These are phyloP conservation scores for Ashinkailepas kermadecensis DNA, from an alignment of 2,888 invertebrate species.

Conservation along the genomic window DNA sequence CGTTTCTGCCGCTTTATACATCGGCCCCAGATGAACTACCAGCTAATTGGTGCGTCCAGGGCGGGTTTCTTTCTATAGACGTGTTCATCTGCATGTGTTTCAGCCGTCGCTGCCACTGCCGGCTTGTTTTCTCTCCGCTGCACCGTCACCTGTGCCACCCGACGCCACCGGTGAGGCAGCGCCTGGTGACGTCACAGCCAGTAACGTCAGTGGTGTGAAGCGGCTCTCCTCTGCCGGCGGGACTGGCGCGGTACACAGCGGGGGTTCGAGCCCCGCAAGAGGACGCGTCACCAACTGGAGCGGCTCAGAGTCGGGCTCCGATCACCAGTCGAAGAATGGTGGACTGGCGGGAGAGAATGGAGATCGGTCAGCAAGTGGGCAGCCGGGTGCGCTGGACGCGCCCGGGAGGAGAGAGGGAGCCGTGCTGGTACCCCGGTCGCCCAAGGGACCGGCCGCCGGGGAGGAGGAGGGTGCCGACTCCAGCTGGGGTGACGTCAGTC, in stretches of 20 bases:
- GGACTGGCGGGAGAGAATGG: too few relatives aligned
- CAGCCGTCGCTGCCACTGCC: conserved; percentile 1
- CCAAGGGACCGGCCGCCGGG: not conserved
- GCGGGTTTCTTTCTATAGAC: too few relatives aligned
- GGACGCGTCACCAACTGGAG: not conserved
- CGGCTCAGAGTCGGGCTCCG: not conserved
- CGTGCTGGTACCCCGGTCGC: too few relatives aligned
- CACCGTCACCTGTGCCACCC: not conserved
- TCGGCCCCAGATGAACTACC: too few relatives aligned
- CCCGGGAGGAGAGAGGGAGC: too few relatives aligned
- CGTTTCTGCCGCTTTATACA: too few relatives aligned
- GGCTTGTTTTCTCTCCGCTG: not conserved
- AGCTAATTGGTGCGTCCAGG: too few relatives aligned
- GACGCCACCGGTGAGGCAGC: not conserved
- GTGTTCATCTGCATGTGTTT: not conserved
- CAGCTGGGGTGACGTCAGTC: conserved; percentile 2
- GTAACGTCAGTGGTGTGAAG: not conserved
- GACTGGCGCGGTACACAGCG: not conserved
- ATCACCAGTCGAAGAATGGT: too few relatives aligned
- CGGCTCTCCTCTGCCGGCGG: not conserved
- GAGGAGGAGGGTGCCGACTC: not conserved
- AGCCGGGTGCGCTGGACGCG: not conserved
- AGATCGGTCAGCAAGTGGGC: not conserved
- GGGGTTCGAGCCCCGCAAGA: not conserved
- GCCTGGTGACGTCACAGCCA: not conserved